Evolutionary conservation across 1,140 invertebrate genomes (phyloP), one percentile per base, ranked within the genome.

Genomic region (Drosophila fuyamai): DNA sequence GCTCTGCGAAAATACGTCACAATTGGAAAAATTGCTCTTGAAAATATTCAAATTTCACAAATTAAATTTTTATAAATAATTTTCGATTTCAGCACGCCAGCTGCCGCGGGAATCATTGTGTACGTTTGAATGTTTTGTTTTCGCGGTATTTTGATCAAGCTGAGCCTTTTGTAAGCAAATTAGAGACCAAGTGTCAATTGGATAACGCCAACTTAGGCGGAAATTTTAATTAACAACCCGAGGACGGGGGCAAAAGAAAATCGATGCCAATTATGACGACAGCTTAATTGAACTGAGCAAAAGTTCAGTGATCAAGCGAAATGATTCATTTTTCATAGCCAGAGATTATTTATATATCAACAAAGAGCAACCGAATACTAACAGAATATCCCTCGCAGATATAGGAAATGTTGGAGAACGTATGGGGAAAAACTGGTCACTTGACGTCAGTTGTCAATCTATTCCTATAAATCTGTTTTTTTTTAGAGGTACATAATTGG

Each of bases 121-220:
- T 23, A 23, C 23, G 23, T 32, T 53, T n/a, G n/a, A 4, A 9
- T 32, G 54, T 41, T 38, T 71, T 72, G 18, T 23, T 61, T 61
- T 44, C 56, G 27, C 57, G 23, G 23, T 16, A 72, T 46, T 58
- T 68, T 23, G 13, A 40, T 61, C 50, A 47, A 27, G 18, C 43
- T 40, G 54, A 61, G 40, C 23, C 58, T 58, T 40, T 63, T 65
- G 60, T 67, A 78, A 86, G 58, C 65, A 71, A 82, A 79, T 81
- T 71, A 62, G 60, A 55, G 54, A 60, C 47, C 70, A 75, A 71
- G 75, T 86, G 82, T 76, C 58, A 85, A 85, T 79, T 86, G 65
- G 50, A 48, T 13, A 27, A 44, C 10, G 61, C 29, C 38, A 58
- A 61, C 56, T 85, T 70, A 58, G 48, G 38, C 43, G 74, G 73